Base-by-base conservation (phyloP, 2,888 invertebrate species). In the Leptothorax acervorum region DNA sequence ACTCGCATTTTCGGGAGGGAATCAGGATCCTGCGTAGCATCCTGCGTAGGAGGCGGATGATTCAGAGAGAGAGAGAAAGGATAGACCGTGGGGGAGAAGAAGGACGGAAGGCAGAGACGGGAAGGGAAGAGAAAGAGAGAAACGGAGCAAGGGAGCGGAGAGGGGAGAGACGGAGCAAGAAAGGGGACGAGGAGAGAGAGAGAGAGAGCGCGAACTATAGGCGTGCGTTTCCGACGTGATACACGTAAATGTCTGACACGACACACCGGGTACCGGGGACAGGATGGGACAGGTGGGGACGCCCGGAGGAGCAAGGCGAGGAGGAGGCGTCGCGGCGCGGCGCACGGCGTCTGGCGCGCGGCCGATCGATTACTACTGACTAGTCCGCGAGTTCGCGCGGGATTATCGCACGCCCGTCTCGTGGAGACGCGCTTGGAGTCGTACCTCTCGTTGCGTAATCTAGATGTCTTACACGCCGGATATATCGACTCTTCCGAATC, bases 291-390 rank as follows among this genome's bases (percentile, higher is more conserved):
- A 68, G 66, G 66, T 68, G 85, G 84, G 75, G 83, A 51, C 51
- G 84, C 84, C 82, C 82, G 85, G 11, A 5, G 55, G 68, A 23
- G n/a, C 85, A 85, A 73, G 87, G 84, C 84, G 84, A 87, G 84
- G 81, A 86, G 88, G 89, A 92, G 90, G 91, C 92, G 92, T 91
- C 91, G 92, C 90, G 90, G 92, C 91, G 92, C 90, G 90, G 92
- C 90, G 92, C 92, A 82, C 87, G 86, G 85, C 91, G 90, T 90
- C 88, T 84, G 82, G 75, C 23, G 23, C 23, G 23, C 85, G 74
- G 79, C 90, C 91, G 92, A 93, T 93, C 93, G 91, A 93, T 93
- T 92, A 35, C 35, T 2, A 35, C 35, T 35, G 35, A 85, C 89
- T 84, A 89, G 89, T 87, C 87, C 87, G 85, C 86, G 89, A 88